These are phyloP conservation scores for Osmerus eperlanus DNA, from an alignment of 2,113 vertebrate genomes.

Conservation along the genomic window DNA sequence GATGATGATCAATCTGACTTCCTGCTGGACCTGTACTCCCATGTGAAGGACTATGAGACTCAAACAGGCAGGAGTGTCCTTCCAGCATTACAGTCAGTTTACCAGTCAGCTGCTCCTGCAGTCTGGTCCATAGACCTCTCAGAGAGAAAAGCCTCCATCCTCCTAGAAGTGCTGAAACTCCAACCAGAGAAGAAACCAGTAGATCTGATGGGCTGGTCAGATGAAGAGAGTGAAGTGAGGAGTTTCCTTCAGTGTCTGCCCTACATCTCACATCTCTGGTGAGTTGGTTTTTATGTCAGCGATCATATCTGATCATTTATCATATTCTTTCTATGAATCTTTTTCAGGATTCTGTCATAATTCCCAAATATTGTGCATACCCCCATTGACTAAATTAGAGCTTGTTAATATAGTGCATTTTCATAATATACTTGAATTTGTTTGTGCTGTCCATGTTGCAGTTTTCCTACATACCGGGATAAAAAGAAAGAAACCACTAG, in stretches of 20 bases:
- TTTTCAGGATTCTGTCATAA: neutral
- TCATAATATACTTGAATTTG: neutral
- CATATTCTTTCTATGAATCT: neutral
- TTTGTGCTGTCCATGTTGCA: neutral
- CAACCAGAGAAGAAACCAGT: slow-evolving; percentile 15
- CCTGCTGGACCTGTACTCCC: neutral
- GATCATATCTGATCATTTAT: neutral
- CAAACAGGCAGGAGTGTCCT: too few species aligned
- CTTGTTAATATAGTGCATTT: too few species aligned
- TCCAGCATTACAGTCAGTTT: too few species aligned
- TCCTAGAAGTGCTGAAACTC: slow-evolving; percentile 12
- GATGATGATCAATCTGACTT: neutral
- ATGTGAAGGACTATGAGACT: too few species aligned
- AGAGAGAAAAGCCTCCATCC: neutral
- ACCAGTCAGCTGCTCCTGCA: too few species aligned
- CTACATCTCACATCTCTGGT: slow-evolving; percentile 1
- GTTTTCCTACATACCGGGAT: neutral
- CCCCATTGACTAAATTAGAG: neutral
- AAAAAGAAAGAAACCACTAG: neutral
- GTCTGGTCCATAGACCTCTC: too few species aligned
- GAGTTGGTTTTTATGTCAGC: neutral
- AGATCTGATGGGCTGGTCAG: slow-evolving; percentile 9
- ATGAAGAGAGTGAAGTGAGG: slow-evolving; percentile 11
- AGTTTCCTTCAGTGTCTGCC: slow-evolving; percentile 13
- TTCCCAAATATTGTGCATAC: neutral